Percentiles rank a stretch among this genome's conserved stretches.
These are phyloP conservation scores for Hydrolagus affinis DNA, from an alignment of 2,113 vertebrate genomes.

Conservation along the genomic window DNA sequence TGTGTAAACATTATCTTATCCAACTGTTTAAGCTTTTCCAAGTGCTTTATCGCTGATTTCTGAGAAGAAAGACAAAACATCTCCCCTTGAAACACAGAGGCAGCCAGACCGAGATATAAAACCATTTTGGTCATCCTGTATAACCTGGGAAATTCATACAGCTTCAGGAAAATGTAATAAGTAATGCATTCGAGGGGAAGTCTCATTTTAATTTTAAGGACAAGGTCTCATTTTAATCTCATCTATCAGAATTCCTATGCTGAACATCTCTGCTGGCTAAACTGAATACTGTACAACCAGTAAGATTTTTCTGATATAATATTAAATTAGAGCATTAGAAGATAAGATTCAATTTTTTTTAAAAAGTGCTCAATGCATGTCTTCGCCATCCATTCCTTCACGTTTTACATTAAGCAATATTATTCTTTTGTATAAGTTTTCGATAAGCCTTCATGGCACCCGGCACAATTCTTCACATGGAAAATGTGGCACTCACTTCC, in stretches of 20 bases:
- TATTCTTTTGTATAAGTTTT: too few relatives aligned
- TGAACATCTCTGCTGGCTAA: neutral
- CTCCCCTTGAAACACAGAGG: neutral
- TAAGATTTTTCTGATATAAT: neutral
- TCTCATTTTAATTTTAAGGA: too few relatives aligned
- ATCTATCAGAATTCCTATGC: neutral
- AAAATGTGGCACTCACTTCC: too few relatives aligned
- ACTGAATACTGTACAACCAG: neutral
- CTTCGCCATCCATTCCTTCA: too few relatives aligned
- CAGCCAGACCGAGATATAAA: neutral
- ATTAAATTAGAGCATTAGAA: neutral
- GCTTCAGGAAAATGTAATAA: neutral
- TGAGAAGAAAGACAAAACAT: slow-evolving; percentile 1
- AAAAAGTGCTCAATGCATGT: neutral
- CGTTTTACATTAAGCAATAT: too few relatives aligned
- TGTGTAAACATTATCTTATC: neutral
- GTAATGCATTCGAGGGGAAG: too few relatives aligned
- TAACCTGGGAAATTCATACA: neutral
- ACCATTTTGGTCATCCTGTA: neutral
- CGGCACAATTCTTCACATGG: too few relatives aligned
- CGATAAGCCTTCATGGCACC: too few relatives aligned
- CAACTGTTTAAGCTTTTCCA: slow-evolving; percentile 12
- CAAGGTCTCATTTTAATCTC: too few relatives aligned
- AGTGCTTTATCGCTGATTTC: slow-evolving; percentile 7
- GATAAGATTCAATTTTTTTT: neutral